Evolutionary conservation across 53 echinoderm and acorn worm species (phyloP).

Genomic region (Arbacia lixula): DNA sequence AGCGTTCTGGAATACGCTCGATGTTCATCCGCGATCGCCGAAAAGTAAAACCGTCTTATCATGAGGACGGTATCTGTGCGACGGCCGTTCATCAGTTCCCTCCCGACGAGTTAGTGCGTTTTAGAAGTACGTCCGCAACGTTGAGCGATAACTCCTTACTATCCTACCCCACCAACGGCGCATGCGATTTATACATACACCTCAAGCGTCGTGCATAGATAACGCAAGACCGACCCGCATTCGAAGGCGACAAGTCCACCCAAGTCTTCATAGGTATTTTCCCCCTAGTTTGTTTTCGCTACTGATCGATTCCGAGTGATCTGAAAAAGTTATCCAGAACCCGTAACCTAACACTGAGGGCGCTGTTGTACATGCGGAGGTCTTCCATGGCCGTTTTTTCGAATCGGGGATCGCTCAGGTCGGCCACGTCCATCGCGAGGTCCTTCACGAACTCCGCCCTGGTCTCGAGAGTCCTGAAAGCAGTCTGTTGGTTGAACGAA

Average conservation of each 20-base stretch:
- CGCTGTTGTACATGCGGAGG: conserved; percentile 12
- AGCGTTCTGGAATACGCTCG: no score
- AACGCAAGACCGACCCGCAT: no score
- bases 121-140: no score
- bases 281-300: neutral
- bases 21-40: no score
- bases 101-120: no score
- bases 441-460: neutral
- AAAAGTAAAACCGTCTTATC: no score
- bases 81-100: no score
- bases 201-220: no score
- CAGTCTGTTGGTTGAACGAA: neutral
- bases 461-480: conserved; percentile 12
- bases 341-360: neutral
- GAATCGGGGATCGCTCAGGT: conserved; percentile 5
- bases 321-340: conserved; percentile 1
- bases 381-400: conserved; percentile 21
- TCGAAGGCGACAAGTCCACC: neutral
- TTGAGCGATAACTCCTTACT: no score
- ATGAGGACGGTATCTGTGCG: no score
- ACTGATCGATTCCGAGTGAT: neutral
- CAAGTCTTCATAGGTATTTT: neutral
- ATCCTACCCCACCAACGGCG: neutral
- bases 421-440: neutral
- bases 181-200: neutral